Evolutionary conservation across 2,797 vertebrate genomes (phyloP).

Genomic region (Pelochelys cantorii): DNA sequence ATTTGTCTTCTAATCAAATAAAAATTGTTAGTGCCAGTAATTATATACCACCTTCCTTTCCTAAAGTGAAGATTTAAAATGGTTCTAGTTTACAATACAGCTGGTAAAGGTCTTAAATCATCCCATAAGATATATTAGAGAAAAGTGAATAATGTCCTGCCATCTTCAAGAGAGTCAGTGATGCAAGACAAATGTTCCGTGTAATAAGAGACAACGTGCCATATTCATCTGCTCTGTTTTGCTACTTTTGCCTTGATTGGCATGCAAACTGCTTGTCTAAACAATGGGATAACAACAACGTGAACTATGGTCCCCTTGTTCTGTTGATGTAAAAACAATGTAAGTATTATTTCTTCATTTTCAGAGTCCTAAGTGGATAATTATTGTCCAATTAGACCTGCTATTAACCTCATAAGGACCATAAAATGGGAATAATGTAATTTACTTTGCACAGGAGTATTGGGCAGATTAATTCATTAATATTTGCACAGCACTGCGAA

Average conservation of each 20-base stretch:
- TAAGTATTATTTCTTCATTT: conserved; percentile 74
- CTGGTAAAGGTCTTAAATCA: conserved; percentile 6
- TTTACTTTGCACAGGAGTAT: conserved; percentile 41
- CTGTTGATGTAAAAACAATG: conserved; percentile 66
- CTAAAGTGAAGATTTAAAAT: background rate
- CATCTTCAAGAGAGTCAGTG: conserved; percentile 17
- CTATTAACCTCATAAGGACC: conserved; percentile 67
- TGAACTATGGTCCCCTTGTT: conserved; percentile 38
- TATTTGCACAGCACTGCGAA: background rate
- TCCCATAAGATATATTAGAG: conserved; percentile 25
- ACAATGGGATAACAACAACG: conserved; percentile 23
- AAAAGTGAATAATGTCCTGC: conserved; percentile 12
- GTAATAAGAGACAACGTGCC: conserved; percentile 6
- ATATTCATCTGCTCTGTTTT: conserved; percentile 19
- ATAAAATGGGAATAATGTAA: conserved; percentile 57
- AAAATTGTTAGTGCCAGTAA: background rate
- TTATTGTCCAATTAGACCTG: conserved; percentile 73
- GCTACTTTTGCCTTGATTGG: conserved; percentile 24
- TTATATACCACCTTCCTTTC: background rate
- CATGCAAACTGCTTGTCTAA: conserved; percentile 28
- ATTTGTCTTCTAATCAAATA: background rate
- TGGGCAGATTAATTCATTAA: conserved; percentile 55
- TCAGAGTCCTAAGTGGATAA: conserved; percentile 67
- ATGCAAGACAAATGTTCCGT: conserved; percentile 40
- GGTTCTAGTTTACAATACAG: background rate